These are phyloP conservation scores for Botia kubotai DNA, from an alignment of 2,797 vertebrate genomes.

Conservation along the genomic window DNA sequence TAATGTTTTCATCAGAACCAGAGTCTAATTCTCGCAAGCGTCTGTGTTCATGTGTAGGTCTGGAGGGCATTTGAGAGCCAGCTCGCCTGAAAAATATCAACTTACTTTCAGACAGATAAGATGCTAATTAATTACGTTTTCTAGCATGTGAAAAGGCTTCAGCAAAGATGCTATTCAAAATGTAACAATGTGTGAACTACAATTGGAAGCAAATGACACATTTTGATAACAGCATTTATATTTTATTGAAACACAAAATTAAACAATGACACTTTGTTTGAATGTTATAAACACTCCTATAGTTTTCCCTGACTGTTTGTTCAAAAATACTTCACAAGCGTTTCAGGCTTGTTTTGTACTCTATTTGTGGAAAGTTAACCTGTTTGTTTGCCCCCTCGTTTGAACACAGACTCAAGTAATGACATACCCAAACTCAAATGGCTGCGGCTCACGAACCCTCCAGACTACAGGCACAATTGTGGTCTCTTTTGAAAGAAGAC, in stretches of 20 bases:
- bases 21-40: constrained; percentile 41
- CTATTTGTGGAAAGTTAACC: not conserved
- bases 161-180: not conserved
- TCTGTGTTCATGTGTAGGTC: constrained; percentile 16
- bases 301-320: not conserved
- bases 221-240: too few species aligned
- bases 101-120: not conserved
- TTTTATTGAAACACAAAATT: too few species aligned
- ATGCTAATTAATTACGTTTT: not conserved
- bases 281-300: too few species aligned
- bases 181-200: not conserved
- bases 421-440: not conserved
- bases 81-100: not conserved
- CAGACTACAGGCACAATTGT: not conserved
- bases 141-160: too few species aligned
- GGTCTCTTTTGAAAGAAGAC: too few species aligned
- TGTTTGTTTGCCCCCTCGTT: constrained; percentile 2
- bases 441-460: not conserved
- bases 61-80: constrained; percentile 13
- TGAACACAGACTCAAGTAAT: constrained; percentile 7
- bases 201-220: too few species aligned
- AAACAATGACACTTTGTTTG: too few species aligned
- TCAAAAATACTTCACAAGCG: too few species aligned
- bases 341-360: not conserved
- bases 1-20: constrained; percentile 54